Evolutionary conservation across 2,797 vertebrate species (phyloP), one percentile per base, ranked within the genome.

Genomic region (Bradypus variegatus): DNA sequence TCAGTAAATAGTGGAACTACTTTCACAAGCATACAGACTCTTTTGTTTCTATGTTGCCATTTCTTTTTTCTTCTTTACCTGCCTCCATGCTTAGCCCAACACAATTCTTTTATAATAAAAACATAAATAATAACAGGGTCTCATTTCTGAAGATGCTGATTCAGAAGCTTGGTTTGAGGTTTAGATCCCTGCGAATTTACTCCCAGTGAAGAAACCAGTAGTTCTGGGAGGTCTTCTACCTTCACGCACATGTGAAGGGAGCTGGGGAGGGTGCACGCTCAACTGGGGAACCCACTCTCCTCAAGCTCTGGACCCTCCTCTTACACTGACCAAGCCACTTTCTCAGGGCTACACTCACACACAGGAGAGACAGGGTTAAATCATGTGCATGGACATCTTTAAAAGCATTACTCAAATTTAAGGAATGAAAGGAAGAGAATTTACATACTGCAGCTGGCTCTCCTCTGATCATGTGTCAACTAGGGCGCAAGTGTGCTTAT

Each of bases 81-180:
- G 86, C 45, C 36, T 88, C 83, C 69, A 72, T 0, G 3, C 12
- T 84, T 45, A 29, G 16, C 8, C 55, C 7, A 10, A 84, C 21
- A 69, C 27, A 81, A 78, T 82, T 69, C 70, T 90, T 65, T 64
- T 33, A 48, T 5, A 79, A 31, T 81, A 72, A 85, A 82, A 75
- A 58, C 91, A 75, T 45, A 89, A 89, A 78, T 72, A 79, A 76
- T 69, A 93, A 88, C 23, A 82, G 69, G 27, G 69, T 38, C 62
- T 86, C 70, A 33, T 33, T 48, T 70, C 21, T 67, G 62, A 81
- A 77, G 69, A 76, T 18, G 67, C 53, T 58, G 29, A 84, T 4
- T n/a, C 5, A 13, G 78, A 85, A 85, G 50, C 25, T 62, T 38
- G 18, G n/a, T 58, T 75, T 85, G 58, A 72, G 69, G 36, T 55